Evolutionary conservation across 2,888 invertebrate genomes (phyloP).

Genomic region (Branchellion lobata): DNA sequence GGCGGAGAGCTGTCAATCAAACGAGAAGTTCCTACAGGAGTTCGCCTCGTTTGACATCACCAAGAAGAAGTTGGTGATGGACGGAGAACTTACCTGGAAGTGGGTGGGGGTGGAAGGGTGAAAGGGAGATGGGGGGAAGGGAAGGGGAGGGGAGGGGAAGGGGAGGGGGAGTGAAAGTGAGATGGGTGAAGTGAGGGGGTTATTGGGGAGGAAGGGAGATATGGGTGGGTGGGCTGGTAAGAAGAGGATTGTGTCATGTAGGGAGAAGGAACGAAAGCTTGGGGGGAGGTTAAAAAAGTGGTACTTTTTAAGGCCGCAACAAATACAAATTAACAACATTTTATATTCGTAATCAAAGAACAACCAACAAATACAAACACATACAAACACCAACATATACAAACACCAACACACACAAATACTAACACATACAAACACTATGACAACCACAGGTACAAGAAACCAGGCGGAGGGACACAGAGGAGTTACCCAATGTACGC

Average conservation of each 20-base stretch:
- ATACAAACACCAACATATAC: not conserved
- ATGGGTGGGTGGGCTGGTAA: too few relatives aligned
- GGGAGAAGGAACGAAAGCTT: too few relatives aligned
- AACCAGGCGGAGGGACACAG: slow-evolving; percentile 25
- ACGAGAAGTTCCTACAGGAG: not conserved
- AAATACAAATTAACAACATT: too few relatives aligned
- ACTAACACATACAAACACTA: not conserved
- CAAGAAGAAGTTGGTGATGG: slow-evolving; percentile 39
- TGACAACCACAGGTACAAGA: slow-evolving; percentile 18
- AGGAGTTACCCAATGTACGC: slow-evolving; percentile 68
- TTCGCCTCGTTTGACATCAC: slow-evolving; percentile 21
- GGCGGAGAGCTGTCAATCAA: not conserved
- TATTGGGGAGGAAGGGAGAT: too few relatives aligned
- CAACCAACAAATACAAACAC: not conserved
- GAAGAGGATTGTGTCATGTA: too few relatives aligned
- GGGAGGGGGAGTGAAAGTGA: too few relatives aligned
- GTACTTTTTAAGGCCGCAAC: too few relatives aligned
- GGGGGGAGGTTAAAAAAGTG: too few relatives aligned
- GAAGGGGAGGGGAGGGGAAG: too few relatives aligned
- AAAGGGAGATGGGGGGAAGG: too few relatives aligned
- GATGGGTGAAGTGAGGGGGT: too few relatives aligned
- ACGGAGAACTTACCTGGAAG: slow-evolving; percentile 33
- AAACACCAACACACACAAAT: not conserved
- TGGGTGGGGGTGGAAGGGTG: not conserved
- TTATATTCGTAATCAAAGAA: too few relatives aligned